phyloP scores from a whole-genome alignment of 2,888 invertebrate species.

The Silvanus unidentatus region DNA sequence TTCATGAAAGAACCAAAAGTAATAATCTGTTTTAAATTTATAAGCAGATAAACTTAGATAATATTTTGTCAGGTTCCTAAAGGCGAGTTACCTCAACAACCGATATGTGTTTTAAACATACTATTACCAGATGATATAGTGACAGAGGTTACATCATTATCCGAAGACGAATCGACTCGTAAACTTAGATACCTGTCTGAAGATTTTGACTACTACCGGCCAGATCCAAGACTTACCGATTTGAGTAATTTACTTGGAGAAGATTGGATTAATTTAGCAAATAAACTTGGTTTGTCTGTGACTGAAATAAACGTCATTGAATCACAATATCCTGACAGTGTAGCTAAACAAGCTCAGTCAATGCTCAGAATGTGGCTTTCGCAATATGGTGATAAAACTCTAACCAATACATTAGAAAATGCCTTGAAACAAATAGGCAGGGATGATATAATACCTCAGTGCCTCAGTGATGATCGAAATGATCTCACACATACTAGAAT shows the following conservation, averaged over 20 bases:
- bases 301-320: constrained; percentile 70
- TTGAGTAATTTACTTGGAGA: constrained; percentile 66
- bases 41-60: constrained; percentile 2
- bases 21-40: too few relatives aligned
- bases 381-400: constrained; percentile 49
- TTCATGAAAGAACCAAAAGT: constrained; percentile 97
- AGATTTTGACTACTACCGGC: constrained; percentile 55
- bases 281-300: constrained; percentile 64
- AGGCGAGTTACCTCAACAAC: constrained; percentile 79
- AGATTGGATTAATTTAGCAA: constrained; percentile 65
- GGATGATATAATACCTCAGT: constrained; percentile 85
- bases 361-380: constrained; percentile 57
- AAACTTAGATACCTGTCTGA: constrained; percentile 52
- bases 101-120: constrained; percentile 94
- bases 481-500: constrained; percentile 38
- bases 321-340: constrained; percentile 65
- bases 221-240: constrained; percentile 66
- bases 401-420: constrained; percentile 62
- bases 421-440: constrained; percentile 81
- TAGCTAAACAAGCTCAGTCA: constrained; percentile 69
- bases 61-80: constrained; percentile 49
- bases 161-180: constrained; percentile 50
- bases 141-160: constrained; percentile 52
- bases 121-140: constrained; percentile 86
- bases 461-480: constrained; percentile 58